A percentile compares a stretch with the other conserved stretches of the same genome.
Evolutionary conservation across 2,888 invertebrate species (phyloP).

Genomic region (Microdon myrmicae): DNA sequence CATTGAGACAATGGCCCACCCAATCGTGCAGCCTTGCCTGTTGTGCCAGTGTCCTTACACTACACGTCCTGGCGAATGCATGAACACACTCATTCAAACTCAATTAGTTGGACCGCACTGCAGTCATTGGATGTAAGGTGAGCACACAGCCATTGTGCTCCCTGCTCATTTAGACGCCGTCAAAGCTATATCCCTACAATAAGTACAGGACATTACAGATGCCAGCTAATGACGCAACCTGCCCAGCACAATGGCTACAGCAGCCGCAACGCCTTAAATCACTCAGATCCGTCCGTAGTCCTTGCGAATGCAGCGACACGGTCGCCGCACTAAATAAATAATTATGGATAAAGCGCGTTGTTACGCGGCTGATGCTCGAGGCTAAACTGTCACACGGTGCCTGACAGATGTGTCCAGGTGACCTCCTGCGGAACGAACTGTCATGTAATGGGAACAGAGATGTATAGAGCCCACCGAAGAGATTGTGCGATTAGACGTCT

Average conservation of each 20-base stretch:
- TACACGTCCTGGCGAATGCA: constrained; percentile 11
- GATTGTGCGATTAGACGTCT: no score
- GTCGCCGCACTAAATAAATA: constrained; percentile 24
- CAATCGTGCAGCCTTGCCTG: constrained; percentile 7
- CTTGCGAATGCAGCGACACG: background rate
- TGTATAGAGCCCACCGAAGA: no score
- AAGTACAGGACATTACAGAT: constrained; percentile 34
- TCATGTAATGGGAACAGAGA: no score
- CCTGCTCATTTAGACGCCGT: constrained; percentile 29
- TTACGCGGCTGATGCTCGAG: no score
- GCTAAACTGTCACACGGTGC: no score
- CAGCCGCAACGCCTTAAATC: no score
- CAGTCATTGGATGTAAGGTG: constrained; percentile 27
- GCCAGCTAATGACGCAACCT: constrained; percentile 39
- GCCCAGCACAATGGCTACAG: constrained; percentile 13
- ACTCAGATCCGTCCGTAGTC: no score
- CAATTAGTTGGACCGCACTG: constrained; percentile 44
- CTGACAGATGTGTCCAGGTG: no score
- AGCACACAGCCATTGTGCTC: constrained; percentile 12
- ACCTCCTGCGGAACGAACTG: no score
- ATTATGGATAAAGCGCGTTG: constrained; percentile 23
- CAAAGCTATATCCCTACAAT: constrained; percentile 8
- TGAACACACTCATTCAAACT: constrained; percentile 34
- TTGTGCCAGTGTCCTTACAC: no score
- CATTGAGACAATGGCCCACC: constrained; percentile 19